Evolutionary conservation across 2,888 invertebrate genomes (phyloP).

Genomic region (Tetragnatha montana): DNA sequence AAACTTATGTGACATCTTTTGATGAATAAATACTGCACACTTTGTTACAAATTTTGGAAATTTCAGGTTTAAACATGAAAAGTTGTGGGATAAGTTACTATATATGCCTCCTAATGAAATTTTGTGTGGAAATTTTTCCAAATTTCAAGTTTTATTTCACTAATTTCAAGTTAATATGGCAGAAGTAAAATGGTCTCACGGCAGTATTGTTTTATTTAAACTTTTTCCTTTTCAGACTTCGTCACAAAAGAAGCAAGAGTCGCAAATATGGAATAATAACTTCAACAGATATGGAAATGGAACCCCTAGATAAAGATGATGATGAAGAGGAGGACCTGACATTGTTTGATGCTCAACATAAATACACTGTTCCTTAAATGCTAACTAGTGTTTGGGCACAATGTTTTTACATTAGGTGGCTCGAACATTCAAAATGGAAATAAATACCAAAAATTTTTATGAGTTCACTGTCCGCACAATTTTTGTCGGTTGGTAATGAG

Average conservation of each 20-base stretch:
- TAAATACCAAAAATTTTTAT: background rate
- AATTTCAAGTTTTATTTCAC: too few relatives aligned
- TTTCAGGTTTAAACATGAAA: too few relatives aligned
- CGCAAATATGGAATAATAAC: constrained; percentile 70
- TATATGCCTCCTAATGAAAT: too few relatives aligned
- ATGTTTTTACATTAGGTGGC: background rate
- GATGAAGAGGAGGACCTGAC: constrained; percentile 69
- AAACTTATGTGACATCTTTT: too few relatives aligned
- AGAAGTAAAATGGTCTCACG: too few relatives aligned
- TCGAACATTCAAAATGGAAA: background rate
- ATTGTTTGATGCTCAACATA: constrained; percentile 69
- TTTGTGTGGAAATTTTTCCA: too few relatives aligned
- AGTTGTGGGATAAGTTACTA: too few relatives aligned
- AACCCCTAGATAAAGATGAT: constrained; percentile 67
- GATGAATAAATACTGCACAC: too few relatives aligned
- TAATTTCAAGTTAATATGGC: too few relatives aligned
- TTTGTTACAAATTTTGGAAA: too few relatives aligned
- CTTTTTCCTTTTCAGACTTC: constrained; percentile 52
- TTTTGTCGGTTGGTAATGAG: background rate
- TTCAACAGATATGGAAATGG: constrained; percentile 69
- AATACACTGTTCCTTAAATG: constrained; percentile 48
- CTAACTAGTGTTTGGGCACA: background rate
- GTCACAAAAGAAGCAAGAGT: constrained; percentile 64
- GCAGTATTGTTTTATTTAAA: background rate
- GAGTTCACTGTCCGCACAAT: background rate